phyloP scores from a whole-genome alignment of 1,140 invertebrate species.

The Chironomus tepperi region DNA sequence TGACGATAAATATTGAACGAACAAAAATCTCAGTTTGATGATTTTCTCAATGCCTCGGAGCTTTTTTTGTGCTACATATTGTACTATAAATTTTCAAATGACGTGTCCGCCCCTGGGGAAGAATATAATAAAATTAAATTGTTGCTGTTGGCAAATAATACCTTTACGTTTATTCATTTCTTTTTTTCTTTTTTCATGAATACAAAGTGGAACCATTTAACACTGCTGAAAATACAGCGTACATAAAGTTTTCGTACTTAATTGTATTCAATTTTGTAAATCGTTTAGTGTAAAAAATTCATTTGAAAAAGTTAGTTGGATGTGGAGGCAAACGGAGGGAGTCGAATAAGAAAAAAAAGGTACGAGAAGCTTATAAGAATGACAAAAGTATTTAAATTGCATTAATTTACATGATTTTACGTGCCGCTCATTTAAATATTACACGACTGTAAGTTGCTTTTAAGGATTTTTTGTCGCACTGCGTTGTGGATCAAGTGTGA shows the following conservation, averaged over 20 bases:
- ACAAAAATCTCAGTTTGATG: too few relatives aligned
- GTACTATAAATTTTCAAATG: too few relatives aligned
- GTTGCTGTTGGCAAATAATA: constrained; percentile 7
- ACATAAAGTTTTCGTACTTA: not conserved
- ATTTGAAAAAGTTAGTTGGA: not conserved
- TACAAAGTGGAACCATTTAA: not conserved
- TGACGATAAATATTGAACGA: too few relatives aligned
- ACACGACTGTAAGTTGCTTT: not conserved
- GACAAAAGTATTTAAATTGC: constrained; percentile 9
- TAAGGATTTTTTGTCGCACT: not conserved
- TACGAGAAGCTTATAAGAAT: not conserved
- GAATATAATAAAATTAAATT: not conserved
- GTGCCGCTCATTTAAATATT: not conserved
- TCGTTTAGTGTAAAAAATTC: constrained; percentile 3
- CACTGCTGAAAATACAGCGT: not conserved
- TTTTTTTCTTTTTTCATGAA: not conserved
- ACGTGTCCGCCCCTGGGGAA: too few relatives aligned
- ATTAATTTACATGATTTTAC: constrained; percentile 14
- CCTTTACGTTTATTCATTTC: not conserved
- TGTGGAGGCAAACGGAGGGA: not conserved
- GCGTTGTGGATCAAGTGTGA: not conserved
- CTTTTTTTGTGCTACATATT: too few relatives aligned
- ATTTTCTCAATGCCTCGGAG: too few relatives aligned
- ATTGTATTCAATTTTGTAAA: constrained; percentile 4
- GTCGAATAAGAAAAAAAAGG: not conserved